Conservation (phyloP, 2,113 vertebrate species). For the Todiramphus saurophagus region DNA sequence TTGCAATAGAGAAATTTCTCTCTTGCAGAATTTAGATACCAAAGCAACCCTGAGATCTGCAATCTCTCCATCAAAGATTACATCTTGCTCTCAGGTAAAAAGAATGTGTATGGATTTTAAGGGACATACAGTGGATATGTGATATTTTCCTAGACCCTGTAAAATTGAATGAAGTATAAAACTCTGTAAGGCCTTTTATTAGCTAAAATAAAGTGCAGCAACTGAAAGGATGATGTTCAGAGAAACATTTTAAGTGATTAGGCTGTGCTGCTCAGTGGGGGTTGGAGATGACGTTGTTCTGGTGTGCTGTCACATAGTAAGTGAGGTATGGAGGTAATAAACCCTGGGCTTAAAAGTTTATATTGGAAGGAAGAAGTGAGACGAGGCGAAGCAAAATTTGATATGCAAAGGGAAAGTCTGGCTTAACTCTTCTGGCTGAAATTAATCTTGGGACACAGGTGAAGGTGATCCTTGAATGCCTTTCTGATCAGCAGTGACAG, state of each 20-base stretch:
- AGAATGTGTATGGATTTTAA: background rate
- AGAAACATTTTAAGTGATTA: background rate
- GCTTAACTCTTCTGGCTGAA: slow-evolving; percentile 1
- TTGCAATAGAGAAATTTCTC: background rate
- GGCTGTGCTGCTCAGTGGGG: background rate
- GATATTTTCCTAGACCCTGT: background rate
- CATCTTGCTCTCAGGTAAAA: background rate
- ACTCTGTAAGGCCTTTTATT: background rate
- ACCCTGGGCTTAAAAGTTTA: slow-evolving; percentile 7
- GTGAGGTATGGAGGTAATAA: slow-evolving; percentile 8
- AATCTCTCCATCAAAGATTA: background rate
- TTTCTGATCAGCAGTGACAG: slow-evolving; percentile 8
- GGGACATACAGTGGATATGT: background rate
- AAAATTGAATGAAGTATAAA: background rate
- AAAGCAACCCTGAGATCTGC: background rate
- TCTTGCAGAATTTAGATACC: background rate
- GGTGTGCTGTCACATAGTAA: background rate
- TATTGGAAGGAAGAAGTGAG: background rate
- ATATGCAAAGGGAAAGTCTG: background rate
- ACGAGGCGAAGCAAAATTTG: slow-evolving; percentile 14
- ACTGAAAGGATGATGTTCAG: background rate
- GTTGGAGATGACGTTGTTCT: background rate
- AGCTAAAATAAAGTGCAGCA: background rate
- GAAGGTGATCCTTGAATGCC: background rate
- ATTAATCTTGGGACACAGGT: slow-evolving; percentile 18